Base-by-base conservation (phyloP, 1,140 invertebrate genomes). In the Pentalonia nigronervosa region DNA sequence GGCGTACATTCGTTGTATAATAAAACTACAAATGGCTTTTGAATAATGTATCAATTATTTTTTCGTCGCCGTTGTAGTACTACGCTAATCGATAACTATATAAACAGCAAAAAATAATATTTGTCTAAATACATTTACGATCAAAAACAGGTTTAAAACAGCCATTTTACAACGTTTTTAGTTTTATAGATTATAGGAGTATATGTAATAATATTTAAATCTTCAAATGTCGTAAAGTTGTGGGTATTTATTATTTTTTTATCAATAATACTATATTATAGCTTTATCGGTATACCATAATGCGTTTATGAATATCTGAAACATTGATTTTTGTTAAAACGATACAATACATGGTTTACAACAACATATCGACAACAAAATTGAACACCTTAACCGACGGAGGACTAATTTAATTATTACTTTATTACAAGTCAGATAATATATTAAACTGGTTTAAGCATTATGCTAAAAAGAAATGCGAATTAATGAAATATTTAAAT, bases 41-140 rank as follows among this genome's bases (percentile, higher is more conserved):
- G 81, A 83, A 83, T 83, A 41, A 83, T 83, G 81, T 83, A 83
- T 83, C 34, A 83, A 83, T 83, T 83, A 76, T 76, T n/a, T n/a
- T n/a, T n/a, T n/a, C n/a, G 60, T n/a, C n/a, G 21, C 34, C 41
- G 21, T 41, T 8, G 8, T 41, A 0, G 60, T 83, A 83, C 20
- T 41, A 41, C 34, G 11, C n/a, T 34, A 76, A 76, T 34, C 60
- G 60, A 76, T 4, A 14, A 76, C 60, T 67, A 30, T 67, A 21
- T 81, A 81, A 17, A 81, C 14, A 3, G 7, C 76, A 0, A 83
- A 83, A 83, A 36, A 36, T 21, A 36, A 83, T 83, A 41, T 83
- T 36, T 83, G 8, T 21, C 34, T 8, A 41, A n/a, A 11, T 41
- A 9, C 20, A 9, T 34, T 41, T 83, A 83, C 20, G 34, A 34